These are phyloP conservation scores for Neria commutata DNA, from an alignment of 2,888 invertebrate genomes.

Conservation along the genomic window DNA sequence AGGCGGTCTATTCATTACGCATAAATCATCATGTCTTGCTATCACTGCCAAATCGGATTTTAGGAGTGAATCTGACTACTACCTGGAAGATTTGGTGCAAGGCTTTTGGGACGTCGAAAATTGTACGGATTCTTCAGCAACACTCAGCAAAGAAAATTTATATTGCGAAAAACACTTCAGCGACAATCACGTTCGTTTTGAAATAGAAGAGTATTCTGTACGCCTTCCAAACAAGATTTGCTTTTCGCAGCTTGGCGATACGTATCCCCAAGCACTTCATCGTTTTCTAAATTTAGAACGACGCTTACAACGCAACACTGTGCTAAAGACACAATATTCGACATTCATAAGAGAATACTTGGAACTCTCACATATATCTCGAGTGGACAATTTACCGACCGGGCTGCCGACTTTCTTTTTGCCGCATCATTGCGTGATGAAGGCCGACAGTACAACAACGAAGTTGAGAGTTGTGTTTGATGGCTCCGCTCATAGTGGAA, in stretches of 20 bases:
- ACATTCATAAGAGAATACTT: constrained; percentile 7
- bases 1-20: background rate
- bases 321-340: background rate
- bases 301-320: background rate
- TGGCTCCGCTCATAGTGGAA: constrained; percentile 8
- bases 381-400: background rate
- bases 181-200: constrained; percentile 4
- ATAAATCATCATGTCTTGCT: background rate
- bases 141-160: constrained; percentile 1
- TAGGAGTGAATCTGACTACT: background rate
- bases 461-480: constrained; percentile 17
- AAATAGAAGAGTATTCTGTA: constrained; percentile 18
- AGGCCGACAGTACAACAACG: constrained; percentile 10
- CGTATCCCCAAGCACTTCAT: constrained; percentile 6
- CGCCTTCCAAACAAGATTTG: constrained; percentile 3
- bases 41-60: background rate
- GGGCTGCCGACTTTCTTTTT: background rate
- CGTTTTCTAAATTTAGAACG: background rate
- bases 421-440: constrained; percentile 13
- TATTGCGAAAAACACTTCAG: constrained; percentile 23
- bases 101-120: constrained; percentile 11
- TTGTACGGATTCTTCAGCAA: background rate
- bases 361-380: background rate
- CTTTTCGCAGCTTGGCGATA: constrained; percentile 13
- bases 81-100: background rate